Conservation (phyloP, 1,140 invertebrate genomes). For the Calliphora vicina region DNA sequence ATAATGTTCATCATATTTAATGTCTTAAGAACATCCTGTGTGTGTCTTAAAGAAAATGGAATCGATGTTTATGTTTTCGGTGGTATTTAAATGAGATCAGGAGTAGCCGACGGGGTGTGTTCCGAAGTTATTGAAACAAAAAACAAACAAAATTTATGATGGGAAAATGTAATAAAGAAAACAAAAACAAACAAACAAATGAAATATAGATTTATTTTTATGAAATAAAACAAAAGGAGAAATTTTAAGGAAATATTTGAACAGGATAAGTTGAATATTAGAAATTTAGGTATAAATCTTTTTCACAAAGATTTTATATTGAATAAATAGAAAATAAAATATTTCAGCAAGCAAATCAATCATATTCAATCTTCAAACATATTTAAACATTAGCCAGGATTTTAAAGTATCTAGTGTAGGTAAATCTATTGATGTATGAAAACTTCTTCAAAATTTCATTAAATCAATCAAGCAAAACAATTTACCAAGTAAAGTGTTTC, state of each 20-base stretch:
- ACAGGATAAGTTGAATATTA: not conserved
- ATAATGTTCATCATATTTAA: not conserved
- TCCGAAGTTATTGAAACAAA: not conserved
- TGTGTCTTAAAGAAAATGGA: not conserved
- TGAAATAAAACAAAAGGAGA: not conserved
- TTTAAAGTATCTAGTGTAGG: too few species aligned
- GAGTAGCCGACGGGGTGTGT: not conserved
- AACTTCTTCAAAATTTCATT: not conserved
- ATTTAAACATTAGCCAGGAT: not conserved
- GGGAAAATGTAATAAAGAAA: constrained; percentile 29
- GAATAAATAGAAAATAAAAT: not conserved
- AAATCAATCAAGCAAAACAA: constrained; percentile 29
- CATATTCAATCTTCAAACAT: not conserved
- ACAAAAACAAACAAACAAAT: constrained; percentile 20
- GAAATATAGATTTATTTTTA: not conserved
- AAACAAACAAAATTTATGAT: not conserved
- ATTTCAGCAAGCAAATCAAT: not conserved
- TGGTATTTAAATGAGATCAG: constrained; percentile 16
- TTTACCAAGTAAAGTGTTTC: not conserved
- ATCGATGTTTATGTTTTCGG: not conserved
- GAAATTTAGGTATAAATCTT: too few species aligned
- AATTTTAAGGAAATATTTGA: not conserved
- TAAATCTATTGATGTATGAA: not conserved
- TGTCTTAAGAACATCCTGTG: not conserved
- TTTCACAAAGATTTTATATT: not conserved